Conservation (phyloP, 2,113 vertebrate genomes). For the Meleagris gallopavo region DNA sequence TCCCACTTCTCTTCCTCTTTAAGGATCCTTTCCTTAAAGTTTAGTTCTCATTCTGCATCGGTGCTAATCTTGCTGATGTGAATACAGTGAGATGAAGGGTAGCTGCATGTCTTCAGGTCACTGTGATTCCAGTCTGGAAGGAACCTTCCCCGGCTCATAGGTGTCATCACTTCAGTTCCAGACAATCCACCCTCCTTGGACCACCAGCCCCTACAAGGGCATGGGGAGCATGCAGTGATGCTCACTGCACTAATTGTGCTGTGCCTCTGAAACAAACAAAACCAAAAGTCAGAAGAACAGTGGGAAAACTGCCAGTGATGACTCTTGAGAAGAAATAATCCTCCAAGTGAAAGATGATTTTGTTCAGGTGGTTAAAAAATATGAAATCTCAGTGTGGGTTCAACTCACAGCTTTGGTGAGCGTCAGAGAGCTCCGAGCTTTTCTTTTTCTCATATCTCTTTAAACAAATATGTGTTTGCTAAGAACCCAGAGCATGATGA, state of each 20-base stretch:
- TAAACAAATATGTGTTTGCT: background rate
- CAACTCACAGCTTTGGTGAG: background rate
- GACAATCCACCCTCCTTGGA: rapidly evolving
- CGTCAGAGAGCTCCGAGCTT: background rate
- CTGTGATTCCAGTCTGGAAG: background rate
- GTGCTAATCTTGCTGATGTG: background rate
- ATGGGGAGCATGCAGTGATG: background rate
- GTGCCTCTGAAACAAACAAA: background rate
- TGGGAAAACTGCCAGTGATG: background rate
- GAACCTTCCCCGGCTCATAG: background rate
- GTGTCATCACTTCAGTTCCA: background rate
- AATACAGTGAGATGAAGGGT: background rate
- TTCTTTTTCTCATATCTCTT: background rate
- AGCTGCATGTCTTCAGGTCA: background rate
- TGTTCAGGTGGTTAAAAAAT: background rate
- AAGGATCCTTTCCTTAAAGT: background rate
- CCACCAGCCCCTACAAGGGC: background rate
- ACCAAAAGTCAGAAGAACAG: background rate
- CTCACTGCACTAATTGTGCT: background rate
- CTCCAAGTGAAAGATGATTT: background rate
- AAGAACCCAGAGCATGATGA: background rate
- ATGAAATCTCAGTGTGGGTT: background rate
- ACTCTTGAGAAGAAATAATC: background rate
- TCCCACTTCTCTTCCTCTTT: background rate
- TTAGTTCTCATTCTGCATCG: background rate